A percentile compares a stretch with the other conserved stretches of the same genome.
Conservation (phyloP, 2,888 invertebrate species). For the Allygus modestus region DNA sequence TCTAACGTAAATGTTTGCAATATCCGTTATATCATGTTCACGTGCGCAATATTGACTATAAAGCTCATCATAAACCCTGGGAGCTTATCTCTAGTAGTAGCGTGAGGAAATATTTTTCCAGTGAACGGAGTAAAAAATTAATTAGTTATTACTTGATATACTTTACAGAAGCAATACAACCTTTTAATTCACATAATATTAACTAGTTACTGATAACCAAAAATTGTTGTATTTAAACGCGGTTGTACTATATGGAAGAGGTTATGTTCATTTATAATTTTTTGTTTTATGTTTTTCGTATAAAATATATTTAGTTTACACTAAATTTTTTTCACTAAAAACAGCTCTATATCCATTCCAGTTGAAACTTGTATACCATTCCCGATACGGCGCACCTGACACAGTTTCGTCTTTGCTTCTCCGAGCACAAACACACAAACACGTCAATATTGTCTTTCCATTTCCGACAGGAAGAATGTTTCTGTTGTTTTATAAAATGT, state of each 20-base stretch:
- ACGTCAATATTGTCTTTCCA: conserved; percentile 35
- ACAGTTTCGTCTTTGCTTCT: neutral
- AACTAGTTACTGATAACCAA: too few relatives aligned
- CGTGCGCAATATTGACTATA: neutral
- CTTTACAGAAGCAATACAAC: too few relatives aligned
- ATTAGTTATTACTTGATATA: too few relatives aligned
- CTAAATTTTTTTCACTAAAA: neutral
- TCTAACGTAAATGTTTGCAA: neutral
- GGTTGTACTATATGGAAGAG: too few relatives aligned
- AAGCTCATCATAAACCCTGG: neutral
- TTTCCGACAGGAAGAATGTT: neutral
- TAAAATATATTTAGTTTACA: too few relatives aligned
- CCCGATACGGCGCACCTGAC: neutral
- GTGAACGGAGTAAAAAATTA: too few relatives aligned
- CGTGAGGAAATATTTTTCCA: neutral
- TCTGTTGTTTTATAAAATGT: neutral
- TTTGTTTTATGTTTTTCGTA: too few relatives aligned
- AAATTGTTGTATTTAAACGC: too few relatives aligned
- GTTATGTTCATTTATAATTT: too few relatives aligned
- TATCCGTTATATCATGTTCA: neutral
- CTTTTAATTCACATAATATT: too few relatives aligned
- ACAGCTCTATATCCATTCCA: neutral
- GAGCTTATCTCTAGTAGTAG: neutral
- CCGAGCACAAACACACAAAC: neutral
- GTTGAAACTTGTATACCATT: neutral